phyloP scores from a whole-genome alignment of 2,113 vertebrate species.

The Stercorarius parasiticus region DNA sequence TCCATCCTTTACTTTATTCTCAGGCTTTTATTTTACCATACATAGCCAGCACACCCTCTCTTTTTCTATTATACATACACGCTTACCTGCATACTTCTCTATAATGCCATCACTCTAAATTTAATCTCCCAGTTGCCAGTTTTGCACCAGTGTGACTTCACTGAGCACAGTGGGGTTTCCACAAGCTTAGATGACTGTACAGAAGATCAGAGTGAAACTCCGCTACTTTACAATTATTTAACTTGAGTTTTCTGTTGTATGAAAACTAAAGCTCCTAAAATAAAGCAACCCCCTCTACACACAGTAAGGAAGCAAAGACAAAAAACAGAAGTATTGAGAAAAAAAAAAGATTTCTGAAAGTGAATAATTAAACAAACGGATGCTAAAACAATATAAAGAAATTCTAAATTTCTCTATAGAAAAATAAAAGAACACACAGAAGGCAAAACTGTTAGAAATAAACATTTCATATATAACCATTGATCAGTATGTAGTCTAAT shows the following conservation, averaged over 20 bases:
- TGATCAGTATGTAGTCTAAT: background rate
- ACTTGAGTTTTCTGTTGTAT: background rate
- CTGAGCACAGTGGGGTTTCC: background rate
- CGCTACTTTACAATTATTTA: background rate
- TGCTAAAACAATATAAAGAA: background rate
- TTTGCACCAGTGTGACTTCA: background rate
- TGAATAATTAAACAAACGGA: background rate
- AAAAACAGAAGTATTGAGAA: background rate
- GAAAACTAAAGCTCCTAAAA: conserved; percentile 14
- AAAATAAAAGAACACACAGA: background rate
- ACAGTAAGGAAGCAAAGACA: background rate
- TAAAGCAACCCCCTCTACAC: background rate
- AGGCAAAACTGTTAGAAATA: background rate
- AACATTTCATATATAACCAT: background rate
- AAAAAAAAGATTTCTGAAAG: background rate
- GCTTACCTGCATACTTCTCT: background rate
- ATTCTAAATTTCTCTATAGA: background rate
- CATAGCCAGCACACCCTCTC: accelerated
- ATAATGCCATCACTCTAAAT: background rate
- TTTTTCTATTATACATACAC: background rate
- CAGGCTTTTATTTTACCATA: background rate
- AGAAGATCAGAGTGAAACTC: background rate
- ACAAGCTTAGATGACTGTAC: background rate
- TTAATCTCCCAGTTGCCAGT: background rate
- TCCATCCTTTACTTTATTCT: background rate